Evolutionary conservation across 2,888 invertebrate genomes (phyloP), one percentile per base, ranked within the genome.

Genomic region (Neocrepidodera transversa): DNA sequence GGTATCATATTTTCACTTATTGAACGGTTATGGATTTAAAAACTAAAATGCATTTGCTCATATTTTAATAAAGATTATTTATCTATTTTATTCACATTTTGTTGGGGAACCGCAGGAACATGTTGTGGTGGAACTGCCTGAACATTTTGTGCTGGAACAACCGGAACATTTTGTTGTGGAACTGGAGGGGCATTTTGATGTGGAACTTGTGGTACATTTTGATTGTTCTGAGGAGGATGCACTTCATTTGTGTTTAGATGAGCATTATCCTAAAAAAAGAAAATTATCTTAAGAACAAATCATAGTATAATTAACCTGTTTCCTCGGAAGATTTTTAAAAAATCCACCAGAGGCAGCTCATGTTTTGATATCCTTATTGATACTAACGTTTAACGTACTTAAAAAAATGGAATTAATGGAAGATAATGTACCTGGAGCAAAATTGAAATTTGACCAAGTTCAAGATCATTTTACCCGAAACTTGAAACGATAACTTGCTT

Each of bases 171-270:
- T 8, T 56, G 56, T 20, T 49, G 55, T 14, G 18, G 55, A 45
- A 16, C 35, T 17, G 51, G 13, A 3, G 32, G 43, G 1, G 23
- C 28, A 35, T 50, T 57, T 18, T 56, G 69, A 32, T 71, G 74
- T 14, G 18, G 55, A 45, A 16, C 35, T 17, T 40, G 13, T 7
- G 32, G 43, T 1, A 26, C 28, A 35, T 50, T 57, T 18, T 56
- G 69, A 32, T 71, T 74, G 36, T 71, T 74, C 42, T 71, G 69
- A 30, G 20, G 68, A 40, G 67, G 68, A 50, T 71, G 56, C n/a
- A 71, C 53, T 62, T 71, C 71, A 58, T 71, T 71, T 18, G 69
- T 71, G 52, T 71, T 71, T 28, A 71, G 55, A 20, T 38, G 32
- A 16, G 49, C 13, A 13, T 48, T 58, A 5, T 56, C 62, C 60